These are phyloP conservation scores for Apistogramma diplotaenia DNA, from an alignment of 2,113 vertebrate species.

Conservation along the genomic window DNA sequence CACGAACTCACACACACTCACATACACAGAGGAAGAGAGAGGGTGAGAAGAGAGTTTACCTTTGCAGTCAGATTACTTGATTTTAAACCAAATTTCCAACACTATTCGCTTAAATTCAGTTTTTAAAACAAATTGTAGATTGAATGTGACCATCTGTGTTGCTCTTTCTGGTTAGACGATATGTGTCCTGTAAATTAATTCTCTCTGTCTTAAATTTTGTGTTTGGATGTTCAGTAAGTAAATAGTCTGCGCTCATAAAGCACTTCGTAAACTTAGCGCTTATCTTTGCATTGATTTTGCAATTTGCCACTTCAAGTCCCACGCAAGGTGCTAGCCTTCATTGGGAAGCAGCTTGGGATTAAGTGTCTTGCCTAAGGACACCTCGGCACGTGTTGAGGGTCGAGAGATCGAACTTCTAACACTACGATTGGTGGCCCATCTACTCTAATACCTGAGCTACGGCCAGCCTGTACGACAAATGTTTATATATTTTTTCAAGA, in stretches of 20 bases:
- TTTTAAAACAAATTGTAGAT: neutral
- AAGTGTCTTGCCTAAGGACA: neutral
- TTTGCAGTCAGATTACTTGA: neutral
- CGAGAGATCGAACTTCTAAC: neutral
- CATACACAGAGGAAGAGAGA: no score
- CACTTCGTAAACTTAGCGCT: neutral
- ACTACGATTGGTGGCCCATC: neutral
- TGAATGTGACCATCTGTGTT: neutral
- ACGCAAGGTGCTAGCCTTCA: neutral
- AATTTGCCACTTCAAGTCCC: neutral
- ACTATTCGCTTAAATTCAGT: neutral
- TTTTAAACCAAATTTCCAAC: neutral
- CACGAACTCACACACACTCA: neutral
- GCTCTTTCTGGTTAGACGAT: neutral
- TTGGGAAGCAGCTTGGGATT: neutral
- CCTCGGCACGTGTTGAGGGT: neutral
- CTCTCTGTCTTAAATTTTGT: neutral
- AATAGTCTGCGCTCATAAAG: neutral
- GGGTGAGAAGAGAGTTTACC: no score
- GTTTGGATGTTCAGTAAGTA: neutral
- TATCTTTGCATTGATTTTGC: neutral
- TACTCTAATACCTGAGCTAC: neutral
- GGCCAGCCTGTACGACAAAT: neutral
- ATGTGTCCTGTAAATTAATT: neutral
- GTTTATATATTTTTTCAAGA: neutral